Base-by-base conservation (phyloP, 2,888 invertebrate species). In the Acleris emargana region DNA sequence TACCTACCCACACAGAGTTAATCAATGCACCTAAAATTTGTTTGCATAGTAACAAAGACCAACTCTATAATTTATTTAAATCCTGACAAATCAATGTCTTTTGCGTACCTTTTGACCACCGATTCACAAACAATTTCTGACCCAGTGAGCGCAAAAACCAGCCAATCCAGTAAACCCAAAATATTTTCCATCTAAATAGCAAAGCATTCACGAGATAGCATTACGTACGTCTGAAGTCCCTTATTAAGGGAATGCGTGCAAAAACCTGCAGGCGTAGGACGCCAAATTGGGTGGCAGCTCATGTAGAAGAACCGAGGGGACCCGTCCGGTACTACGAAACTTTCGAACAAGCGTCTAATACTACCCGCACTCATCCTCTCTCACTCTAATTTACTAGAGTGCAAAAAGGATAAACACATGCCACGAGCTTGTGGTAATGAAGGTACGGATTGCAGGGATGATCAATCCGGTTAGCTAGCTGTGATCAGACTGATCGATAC, bases 261-360 rank as follows among this genome's bases (percentile, higher is more conserved):
- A 86, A 86, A 87, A 86, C 81, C 82, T 78, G 82, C 79, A 80
- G 75, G 75, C 74, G 75, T 73, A 62, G 76, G 64, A 67, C 74
- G 80, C 82, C 83, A 81, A 84, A 87, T 87, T 86, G 83, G 82
- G 83, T 80, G 81, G 74, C 75, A 79, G 79, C 75, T 84, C 82
- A 81, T 78, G 80, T 76, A 83, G 82, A 83, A 82, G 79, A 74
- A 69, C 72, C 72, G 77, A 75, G 78, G 80, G 80, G 71, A 68
- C 59, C 62, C 68, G 55, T 58, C 69, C 68, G 55, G 68, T 69
- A 69, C 58, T 63, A 45, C 32, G 51, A 25, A 60, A 52, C 38
- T 32, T 51, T 57, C 51, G 6, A 50, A 32, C 25, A n/a, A 22
- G 22, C 43, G 61, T 50, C 32, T 38, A 47, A 47, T 60, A 22